These are phyloP conservation scores for Ictidomys tridecemlineatus DNA, from an alignment of 2,113 vertebrate species.

Conservation along the genomic window DNA sequence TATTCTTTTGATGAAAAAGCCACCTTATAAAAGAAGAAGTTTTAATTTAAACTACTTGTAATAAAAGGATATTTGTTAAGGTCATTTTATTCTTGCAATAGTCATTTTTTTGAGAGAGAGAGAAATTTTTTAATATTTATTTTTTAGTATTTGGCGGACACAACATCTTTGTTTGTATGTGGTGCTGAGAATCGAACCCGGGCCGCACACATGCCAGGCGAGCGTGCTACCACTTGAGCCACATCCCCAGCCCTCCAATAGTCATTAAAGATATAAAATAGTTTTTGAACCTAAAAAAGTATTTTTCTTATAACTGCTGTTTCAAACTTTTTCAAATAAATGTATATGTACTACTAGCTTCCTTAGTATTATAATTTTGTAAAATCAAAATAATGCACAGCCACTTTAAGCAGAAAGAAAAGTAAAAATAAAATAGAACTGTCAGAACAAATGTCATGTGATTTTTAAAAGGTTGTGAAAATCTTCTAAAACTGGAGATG, in stretches of 20 bases:
- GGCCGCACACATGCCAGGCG: too few relatives aligned
- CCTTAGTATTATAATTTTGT: slow-evolving; percentile 28
- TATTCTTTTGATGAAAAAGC: slow-evolving; percentile 36
- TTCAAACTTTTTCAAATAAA: slow-evolving; percentile 46
- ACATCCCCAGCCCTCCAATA: background rate
- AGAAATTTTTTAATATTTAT: too few relatives aligned
- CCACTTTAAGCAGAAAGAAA: slow-evolving; percentile 62
- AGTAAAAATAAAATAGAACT: slow-evolving; percentile 15
- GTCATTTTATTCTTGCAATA: slow-evolving; percentile 56
- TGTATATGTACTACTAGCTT: background rate
- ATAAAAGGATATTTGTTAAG: slow-evolving; percentile 42
- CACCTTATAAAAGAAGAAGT: slow-evolving; percentile 75
- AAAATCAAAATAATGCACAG: slow-evolving; percentile 43
- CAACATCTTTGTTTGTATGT: too few relatives aligned
- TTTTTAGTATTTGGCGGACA: too few relatives aligned
- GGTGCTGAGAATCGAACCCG: too few relatives aligned
- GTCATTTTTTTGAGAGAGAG: background rate
- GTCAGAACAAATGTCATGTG: slow-evolving; percentile 33
- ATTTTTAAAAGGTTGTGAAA: slow-evolving; percentile 32
- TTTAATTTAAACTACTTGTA: slow-evolving; percentile 66
- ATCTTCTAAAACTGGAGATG: background rate
- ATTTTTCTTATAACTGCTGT: slow-evolving; percentile 32
- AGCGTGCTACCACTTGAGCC: too few relatives aligned
- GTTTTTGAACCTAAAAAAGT: slow-evolving; percentile 11
- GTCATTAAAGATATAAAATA: slow-evolving; percentile 7